A percentile compares a stretch with the other conserved stretches of the same genome.
These are phyloP conservation scores for Andrena hattorfiana DNA, from an alignment of 2,888 invertebrate genomes.

Conservation along the genomic window DNA sequence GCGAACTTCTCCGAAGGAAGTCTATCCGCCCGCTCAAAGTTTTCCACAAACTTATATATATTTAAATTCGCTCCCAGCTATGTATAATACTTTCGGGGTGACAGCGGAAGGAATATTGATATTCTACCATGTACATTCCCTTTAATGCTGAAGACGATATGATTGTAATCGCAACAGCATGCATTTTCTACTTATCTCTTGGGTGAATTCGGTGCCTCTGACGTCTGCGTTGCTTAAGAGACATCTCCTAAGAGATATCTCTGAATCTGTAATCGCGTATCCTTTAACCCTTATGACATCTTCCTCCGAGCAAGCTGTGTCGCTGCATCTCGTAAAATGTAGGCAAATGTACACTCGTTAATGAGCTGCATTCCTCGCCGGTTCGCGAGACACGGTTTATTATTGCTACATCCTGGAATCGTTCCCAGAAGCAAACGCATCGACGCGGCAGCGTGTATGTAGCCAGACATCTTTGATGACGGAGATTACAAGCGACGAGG, in stretches of 20 bases:
- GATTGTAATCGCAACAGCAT: too few species aligned
- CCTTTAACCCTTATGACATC: background rate
- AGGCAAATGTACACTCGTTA: background rate
- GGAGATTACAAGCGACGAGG: conserved; percentile 42
- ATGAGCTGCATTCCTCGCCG: background rate
- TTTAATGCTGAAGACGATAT: too few species aligned
- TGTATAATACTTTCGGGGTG: background rate
- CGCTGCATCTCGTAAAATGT: background rate
- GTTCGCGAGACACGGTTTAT: conserved; percentile 11
- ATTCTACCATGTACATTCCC: background rate
- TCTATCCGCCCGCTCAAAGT: conserved; percentile 11
- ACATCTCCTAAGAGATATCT: background rate
- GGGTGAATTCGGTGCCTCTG: background rate
- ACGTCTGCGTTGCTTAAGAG: background rate
- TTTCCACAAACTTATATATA: conserved; percentile 36
- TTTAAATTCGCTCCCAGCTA: conserved; percentile 35
- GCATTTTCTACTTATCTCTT: too few species aligned
- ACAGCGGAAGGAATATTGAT: conserved; percentile 18
- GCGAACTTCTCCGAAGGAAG: background rate
- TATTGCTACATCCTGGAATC: conserved; percentile 18
- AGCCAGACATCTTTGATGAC: conserved; percentile 46
- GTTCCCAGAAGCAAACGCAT: background rate
- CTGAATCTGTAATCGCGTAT: background rate
- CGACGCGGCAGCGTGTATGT: conserved; percentile 1
- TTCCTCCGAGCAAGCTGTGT: background rate